A percentile compares a stretch with the other conserved stretches of the same genome.
Conservation (phyloP, 2,113 vertebrate genomes). For the Eclectus roratus region DNA sequence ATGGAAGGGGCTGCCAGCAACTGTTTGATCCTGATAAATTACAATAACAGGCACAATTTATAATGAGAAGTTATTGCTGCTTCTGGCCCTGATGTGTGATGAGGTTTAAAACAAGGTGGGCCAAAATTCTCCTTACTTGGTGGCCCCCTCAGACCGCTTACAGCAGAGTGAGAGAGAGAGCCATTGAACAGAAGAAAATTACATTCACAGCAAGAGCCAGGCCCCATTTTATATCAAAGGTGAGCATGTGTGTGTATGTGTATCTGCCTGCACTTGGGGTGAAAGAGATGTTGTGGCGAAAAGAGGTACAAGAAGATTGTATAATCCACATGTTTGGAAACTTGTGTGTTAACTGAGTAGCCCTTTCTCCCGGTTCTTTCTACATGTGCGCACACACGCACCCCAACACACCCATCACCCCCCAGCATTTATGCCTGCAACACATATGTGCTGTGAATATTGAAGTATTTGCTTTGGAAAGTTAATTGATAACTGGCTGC, state of each 20-base stretch:
- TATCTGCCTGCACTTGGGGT: background rate
- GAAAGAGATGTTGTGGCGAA: background rate
- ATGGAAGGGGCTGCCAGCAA: slow-evolving; percentile 58
- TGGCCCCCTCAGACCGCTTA: background rate
- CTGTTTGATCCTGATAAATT: slow-evolving; percentile 69
- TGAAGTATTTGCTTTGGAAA: slow-evolving; percentile 21
- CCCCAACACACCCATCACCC: background rate
- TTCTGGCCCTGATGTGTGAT: slow-evolving; percentile 49
- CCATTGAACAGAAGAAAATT: background rate
- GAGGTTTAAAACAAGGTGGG: slow-evolving; percentile 36
- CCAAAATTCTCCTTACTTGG: slow-evolving; percentile 45
- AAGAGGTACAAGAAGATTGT: background rate
- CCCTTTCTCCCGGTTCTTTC: background rate
- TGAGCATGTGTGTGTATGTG: background rate
- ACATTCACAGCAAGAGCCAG: background rate
- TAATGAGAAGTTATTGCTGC: slow-evolving; percentile 58
- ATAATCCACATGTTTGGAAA: slow-evolving; percentile 5
- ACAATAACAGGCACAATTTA: slow-evolving; percentile 57
- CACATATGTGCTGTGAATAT: slow-evolving; percentile 35
- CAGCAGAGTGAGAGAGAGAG: background rate
- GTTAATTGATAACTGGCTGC: slow-evolving; percentile 30
- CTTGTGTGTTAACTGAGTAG: background rate
- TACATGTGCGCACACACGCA: background rate
- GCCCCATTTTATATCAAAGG: background rate
- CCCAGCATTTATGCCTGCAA: background rate